These are phyloP conservation scores for Periplaneta americana DNA, from an alignment of 1,140 invertebrate genomes.

Conservation along the genomic window DNA sequence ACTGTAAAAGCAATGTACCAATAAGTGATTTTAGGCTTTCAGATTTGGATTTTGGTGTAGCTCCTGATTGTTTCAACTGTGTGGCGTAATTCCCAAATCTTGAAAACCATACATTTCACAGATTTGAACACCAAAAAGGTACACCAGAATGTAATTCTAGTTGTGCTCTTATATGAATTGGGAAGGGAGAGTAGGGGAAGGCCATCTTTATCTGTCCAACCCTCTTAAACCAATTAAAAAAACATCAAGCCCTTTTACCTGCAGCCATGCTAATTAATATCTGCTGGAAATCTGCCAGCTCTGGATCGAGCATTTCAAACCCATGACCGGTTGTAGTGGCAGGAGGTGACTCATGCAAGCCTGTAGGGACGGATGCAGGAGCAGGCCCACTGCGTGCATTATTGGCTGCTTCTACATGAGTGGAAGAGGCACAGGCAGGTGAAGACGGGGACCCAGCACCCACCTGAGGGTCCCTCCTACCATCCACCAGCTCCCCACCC, in stretches of 20 bases:
- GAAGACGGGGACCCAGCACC: slow-evolving; percentile 23
- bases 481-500: slow-evolving; percentile 30
- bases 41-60: too few relatives aligned
- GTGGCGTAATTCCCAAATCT: too few relatives aligned
- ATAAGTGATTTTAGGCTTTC: too few relatives aligned
- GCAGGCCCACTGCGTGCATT: slow-evolving; percentile 14
- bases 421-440: slow-evolving; percentile 15
- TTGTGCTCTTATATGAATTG: too few relatives aligned
- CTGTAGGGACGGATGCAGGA: slow-evolving; percentile 13
- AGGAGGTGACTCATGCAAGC: slow-evolving; percentile 21
- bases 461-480: slow-evolving; percentile 39
- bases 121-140: too few relatives aligned
- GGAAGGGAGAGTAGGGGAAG: too few relatives aligned
- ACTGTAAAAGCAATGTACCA: too few relatives aligned
- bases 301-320: slow-evolving; percentile 43
- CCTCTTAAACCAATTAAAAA: background rate
- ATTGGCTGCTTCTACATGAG: slow-evolving; percentile 19
- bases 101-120: too few relatives aligned
- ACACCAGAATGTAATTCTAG: too few relatives aligned
- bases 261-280: slow-evolving; percentile 44
- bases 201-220: background rate
- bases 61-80: too few relatives aligned
- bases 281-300: slow-evolving; percentile 49
- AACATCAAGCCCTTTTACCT: slow-evolving; percentile 20
- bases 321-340: slow-evolving; percentile 2